Base-by-base conservation (phyloP, 2,797 vertebrate species). In the Crenichthys baileyi region DNA sequence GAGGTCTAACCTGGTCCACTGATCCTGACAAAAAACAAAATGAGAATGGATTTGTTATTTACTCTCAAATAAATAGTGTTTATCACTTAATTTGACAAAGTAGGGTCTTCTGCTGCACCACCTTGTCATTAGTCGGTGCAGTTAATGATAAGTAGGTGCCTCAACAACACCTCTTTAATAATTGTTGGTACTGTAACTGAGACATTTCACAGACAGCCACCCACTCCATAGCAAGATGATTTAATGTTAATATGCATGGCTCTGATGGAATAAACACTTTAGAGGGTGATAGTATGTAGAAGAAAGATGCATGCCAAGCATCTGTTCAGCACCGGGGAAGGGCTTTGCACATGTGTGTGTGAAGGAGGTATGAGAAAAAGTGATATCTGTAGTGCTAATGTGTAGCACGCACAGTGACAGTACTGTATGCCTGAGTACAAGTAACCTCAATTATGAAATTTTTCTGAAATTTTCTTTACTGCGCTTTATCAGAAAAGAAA, bases 131-230 rank as follows among this genome's bases (percentile, higher is more conserved):
- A 91, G 85, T 71, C 86, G 70, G 78, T 77, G 85, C 72, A 65
- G 73, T 78, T 82, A 82, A 85, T 82, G 67, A 75, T 48, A 75
- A 82, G 75, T 72, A 82, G 80, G 80, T 72, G 79, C 79, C 81
- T 90, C 81, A 89, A 90, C 91, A 92, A 80, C 87, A 53, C 72
- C 83, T 85, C 53, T 76, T 82, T 94, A 91, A 94, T 94, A 90
- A 88, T 87, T 90, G 88, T 81, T 84, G 80, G 78, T 87, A 85
- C 89, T 92, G 83, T 88, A 76, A 82, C 74, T 86, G 86, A 90
- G 83, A 88, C 86, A 93, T 91, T 91, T 90, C 82, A 84, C 88
- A 89, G 88, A 85, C 85, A 91, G 76, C 88, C 90, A 87, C 92
- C 89, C 89, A 91, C 92, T 91, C 89, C 83, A 84, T 41, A 75